Evolutionary conservation across 2,888 invertebrate species (phyloP), one percentile per base, ranked within the genome.

Genomic region (Drosophila monieri): DNA sequence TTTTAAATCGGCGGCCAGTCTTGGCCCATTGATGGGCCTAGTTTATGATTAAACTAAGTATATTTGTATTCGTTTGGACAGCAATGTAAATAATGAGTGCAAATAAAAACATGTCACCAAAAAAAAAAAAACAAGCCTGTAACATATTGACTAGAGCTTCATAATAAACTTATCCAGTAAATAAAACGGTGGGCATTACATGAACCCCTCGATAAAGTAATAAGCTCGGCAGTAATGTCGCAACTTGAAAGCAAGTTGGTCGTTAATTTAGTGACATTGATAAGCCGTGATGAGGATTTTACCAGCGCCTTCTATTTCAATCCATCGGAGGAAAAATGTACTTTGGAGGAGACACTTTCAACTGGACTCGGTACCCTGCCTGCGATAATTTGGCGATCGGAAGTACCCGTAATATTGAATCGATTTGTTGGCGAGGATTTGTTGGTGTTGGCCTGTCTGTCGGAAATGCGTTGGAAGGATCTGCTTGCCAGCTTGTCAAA

Each of bases 361-460:
- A 15, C 14, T 5, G 18, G 51, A 10, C 66, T 47, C n/a, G 25
- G n/a, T 14, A n/a, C 18, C 1, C 60, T 84, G 14, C 35, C 18
- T 15, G 10, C 84, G 74, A 0, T 86, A 0, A 9, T 61, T 15
- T 80, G 80, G 80, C 46, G 55, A 0, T 65, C 78, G 3, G 27
- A 39, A 2, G 12, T 30, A 52, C 53, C 5, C 37, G 73, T 6
- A 60, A 51, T 25, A 27, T 41, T 41, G 14, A 9, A 41, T 41
- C 9, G 25, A 6, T 49, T 78, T 14, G 18, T 80, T 10, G 62
- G 68, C n/a, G 43, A 59, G 0, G 68, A 73, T 3, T 23, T 78
- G 0, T 35, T 80, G 15, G 55, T 80, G 0, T 18, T 80, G 14
- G 85, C 68, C 6, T 86, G 80, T 6, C 23, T 80, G 1, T 65